Evolutionary conservation across 1,140 invertebrate genomes (phyloP).

Genomic region (Sitobion miscanthi): DNA sequence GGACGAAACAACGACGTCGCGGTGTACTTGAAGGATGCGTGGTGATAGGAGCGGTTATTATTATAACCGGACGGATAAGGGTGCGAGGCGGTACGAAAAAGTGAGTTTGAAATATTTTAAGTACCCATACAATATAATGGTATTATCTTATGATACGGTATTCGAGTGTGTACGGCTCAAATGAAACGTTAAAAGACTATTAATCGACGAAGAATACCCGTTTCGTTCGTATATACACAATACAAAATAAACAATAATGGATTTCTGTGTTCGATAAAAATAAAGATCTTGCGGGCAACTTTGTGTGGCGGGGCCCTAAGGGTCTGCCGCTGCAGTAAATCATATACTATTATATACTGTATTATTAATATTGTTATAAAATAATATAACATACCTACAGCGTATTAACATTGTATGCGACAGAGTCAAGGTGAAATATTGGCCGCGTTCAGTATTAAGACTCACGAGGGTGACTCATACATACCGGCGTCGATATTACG

Average conservation of each 20-base stretch:
- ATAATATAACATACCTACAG: background rate
- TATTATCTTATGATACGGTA: background rate
- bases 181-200: background rate
- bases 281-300: background rate
- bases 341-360: background rate
- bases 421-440: conserved; percentile 34
- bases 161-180: background rate
- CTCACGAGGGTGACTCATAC: conserved; percentile 15
- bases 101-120: background rate
- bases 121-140: background rate
- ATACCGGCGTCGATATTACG: background rate
- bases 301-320: background rate
- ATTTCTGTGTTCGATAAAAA: conserved; percentile 11
- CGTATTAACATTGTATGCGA: background rate
- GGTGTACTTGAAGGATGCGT: background rate
- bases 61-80: background rate
- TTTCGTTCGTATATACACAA: background rate
- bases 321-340: background rate
- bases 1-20: background rate
- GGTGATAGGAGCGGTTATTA: background rate
- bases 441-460: background rate
- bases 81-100: background rate
- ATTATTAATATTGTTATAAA: background rate
- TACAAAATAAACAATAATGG: background rate
- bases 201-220: background rate